These are phyloP conservation scores for Xiphydria camelus DNA, from an alignment of 2,888 invertebrate genomes.

Conservation along the genomic window DNA sequence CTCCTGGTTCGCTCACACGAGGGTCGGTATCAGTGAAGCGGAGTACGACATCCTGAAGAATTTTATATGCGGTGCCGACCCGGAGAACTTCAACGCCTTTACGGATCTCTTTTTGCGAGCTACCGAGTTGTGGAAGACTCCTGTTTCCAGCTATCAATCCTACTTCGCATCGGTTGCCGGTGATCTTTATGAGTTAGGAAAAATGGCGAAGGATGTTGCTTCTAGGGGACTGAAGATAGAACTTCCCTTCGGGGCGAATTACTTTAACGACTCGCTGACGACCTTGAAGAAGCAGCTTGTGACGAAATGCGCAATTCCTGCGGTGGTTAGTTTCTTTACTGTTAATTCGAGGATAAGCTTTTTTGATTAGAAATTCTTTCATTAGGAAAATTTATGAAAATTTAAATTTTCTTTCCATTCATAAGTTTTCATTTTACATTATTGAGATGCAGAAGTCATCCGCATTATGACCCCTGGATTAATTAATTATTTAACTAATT, in stretches of 20 bases:
- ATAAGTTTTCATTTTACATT: no score
- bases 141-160: conserved; percentile 34
- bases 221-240: conserved; percentile 47
- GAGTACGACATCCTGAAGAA: conserved; percentile 40
- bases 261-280: conserved; percentile 52
- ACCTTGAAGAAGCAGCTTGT: conserved; percentile 47
- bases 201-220: neutral
- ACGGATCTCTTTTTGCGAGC: conserved; percentile 35
- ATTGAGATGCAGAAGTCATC: no score
- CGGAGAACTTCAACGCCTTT: conserved; percentile 42
- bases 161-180: conserved; percentile 23
- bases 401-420: no score
- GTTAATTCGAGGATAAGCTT: no score
- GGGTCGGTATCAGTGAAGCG: conserved; percentile 30
- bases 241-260: conserved; percentile 56
- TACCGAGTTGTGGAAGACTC: conserved; percentile 28
- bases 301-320: conserved; percentile 17
- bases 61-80: conserved; percentile 39
- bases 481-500: no score
- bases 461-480: no score
- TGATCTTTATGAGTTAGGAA: conserved; percentile 32
- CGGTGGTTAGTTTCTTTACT: no score
- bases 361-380: no score
- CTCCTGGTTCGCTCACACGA: conserved; percentile 34
- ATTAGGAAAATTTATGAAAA: no score